Evolutionary conservation across 2,797 vertebrate species (phyloP).

Genomic region (Mus caroli): DNA sequence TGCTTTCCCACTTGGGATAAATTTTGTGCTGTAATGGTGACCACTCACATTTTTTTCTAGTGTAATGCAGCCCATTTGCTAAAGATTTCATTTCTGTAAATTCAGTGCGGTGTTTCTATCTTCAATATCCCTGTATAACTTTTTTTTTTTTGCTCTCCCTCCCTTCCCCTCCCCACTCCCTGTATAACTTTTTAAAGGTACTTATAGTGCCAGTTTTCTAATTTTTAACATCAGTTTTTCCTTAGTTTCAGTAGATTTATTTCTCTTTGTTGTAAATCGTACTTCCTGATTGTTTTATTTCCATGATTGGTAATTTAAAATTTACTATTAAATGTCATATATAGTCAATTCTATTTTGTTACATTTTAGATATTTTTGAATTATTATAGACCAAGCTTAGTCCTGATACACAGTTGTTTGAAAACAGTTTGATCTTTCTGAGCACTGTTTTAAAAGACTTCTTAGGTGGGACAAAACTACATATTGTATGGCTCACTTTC

Average conservation of each 20-base stretch:
- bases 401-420: neutral
- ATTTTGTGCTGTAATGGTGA: neutral
- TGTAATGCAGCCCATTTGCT: neutral
- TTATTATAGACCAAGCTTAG: neutral
- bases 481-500: neutral
- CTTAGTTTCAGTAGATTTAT: slow-evolving; percentile 39
- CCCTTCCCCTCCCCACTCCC: too few relatives aligned
- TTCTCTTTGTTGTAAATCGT: slow-evolving; percentile 15
- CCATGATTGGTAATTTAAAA: neutral
- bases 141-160: too few relatives aligned
- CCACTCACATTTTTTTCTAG: neutral
- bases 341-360: slow-evolving; percentile 39
- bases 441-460: slow-evolving; percentile 1
- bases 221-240: slow-evolving; percentile 55
- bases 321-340: slow-evolving; percentile 5
- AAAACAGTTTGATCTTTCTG: neutral
- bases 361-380: neutral
- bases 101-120: neutral
- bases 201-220: slow-evolving; percentile 6
- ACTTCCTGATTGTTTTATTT: slow-evolving; percentile 39
- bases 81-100: neutral
- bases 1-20: slow-evolving; percentile 39
- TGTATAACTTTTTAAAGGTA: neutral
- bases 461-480: neutral
- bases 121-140: neutral